Base-by-base conservation (phyloP, 2,797 vertebrate species). In the Amazona finschi region DNA sequence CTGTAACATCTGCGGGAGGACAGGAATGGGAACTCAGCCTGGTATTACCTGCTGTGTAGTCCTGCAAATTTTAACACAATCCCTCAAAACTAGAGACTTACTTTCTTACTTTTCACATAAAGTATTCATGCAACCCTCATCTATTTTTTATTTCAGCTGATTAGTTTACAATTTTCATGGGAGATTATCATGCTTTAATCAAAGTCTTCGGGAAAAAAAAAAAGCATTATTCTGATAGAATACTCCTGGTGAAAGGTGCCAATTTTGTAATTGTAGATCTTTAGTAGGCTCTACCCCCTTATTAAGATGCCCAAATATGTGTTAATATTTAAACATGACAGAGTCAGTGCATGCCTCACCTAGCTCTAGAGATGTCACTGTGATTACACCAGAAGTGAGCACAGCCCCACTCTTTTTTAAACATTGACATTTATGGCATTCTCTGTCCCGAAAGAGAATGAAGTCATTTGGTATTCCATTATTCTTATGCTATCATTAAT, bases 71-170 rank as follows among this genome's bases (percentile, higher is more conserved):
- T 78, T 65, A 58, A 50, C 55, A 87, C n/a, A 93, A 46, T 73
- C 30, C 21, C 39, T 88, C 43, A 92, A 88, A 95, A 83, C 28
- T 33, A 79, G 44, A 77, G 33, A 49, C 72, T 73, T 60, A 16
- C 14, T 79, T 66, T 77, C 67, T 66, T 39, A 36, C 18, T 8
- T 2, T 41, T 61, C 15, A 13, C 20, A 62, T 76, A 12, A 69
- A 94, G 64, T 94, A 89, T 91, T 91, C 49, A 82, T 84, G 46
- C 33, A 91, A 55, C 67, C 41, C 83, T 90, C 60, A 83, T 82
- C 66, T 70, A 78, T 83, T 55, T 77, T 77, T 94, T 82, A 94
- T 87, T 92, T 79, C 44, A 70, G 41, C 50, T 91, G 58, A 94
- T 90, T 66, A 94, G 38, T 60, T 82, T 69, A 53, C 50, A 94